Percentiles rank a stretch among this genome's conserved stretches.
phyloP scores from a whole-genome alignment of 2,888 invertebrate species.

The Nematopogon swammerdamellus region DNA sequence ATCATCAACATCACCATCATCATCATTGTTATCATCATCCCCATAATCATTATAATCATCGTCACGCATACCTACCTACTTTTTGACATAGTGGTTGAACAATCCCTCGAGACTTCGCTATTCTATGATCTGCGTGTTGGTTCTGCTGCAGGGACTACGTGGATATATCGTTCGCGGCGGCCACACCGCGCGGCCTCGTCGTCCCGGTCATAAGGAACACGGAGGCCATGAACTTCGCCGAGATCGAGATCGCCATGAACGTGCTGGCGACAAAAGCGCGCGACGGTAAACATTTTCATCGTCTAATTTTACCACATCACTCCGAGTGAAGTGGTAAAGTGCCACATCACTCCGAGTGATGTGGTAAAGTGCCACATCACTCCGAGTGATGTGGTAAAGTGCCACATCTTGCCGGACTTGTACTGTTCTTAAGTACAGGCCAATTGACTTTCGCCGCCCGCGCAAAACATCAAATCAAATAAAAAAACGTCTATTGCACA shows the following conservation, averaged over 20 bases:
- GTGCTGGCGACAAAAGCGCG: conserved; percentile 91
- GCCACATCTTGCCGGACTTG: too few relatives aligned
- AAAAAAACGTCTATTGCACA: too few relatives aligned
- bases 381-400: conserved; percentile 74
- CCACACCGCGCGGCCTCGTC: conserved; percentile 97
- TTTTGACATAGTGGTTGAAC: too few relatives aligned
- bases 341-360: background rate
- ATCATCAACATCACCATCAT: too few relatives aligned
- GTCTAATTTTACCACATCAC: background rate
- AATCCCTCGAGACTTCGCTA: too few relatives aligned
- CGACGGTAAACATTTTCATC: conserved; percentile 49
- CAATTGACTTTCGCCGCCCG: too few relatives aligned
- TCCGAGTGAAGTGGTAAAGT: background rate
- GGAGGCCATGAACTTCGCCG: conserved; percentile 91
- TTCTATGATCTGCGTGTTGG: too few relatives aligned
- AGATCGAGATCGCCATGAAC: conserved; percentile 85
- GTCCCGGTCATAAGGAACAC: conserved; percentile 95
- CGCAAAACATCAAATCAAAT: too few relatives aligned
- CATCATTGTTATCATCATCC: too few relatives aligned
- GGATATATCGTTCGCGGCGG: conserved; percentile 97
- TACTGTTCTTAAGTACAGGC: too few relatives aligned
- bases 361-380: conserved; percentile 60
- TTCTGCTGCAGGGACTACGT: conserved; percentile 89
- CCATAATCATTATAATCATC: too few relatives aligned
- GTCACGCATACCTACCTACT: too few relatives aligned